phyloP scores from a whole-genome alignment of 2,888 invertebrate species.

The Furcula furcula region DNA sequence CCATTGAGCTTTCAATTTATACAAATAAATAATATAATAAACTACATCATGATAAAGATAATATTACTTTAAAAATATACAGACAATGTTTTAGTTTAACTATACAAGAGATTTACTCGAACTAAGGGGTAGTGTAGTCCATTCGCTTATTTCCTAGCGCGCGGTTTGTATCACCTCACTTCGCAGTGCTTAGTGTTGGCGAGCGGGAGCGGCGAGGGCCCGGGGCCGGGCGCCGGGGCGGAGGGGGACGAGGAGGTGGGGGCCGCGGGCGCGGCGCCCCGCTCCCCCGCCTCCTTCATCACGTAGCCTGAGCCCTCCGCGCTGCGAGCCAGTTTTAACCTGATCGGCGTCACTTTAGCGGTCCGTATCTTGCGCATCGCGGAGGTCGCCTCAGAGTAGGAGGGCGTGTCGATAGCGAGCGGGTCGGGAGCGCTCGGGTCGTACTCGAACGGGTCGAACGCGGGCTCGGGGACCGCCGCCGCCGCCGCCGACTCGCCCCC shows the following conservation, averaged over 20 bases:
- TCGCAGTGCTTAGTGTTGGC: constrained; percentile 91
- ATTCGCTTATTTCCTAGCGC: constrained; percentile 14
- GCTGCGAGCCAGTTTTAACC: constrained; percentile 91
- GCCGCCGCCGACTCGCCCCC: constrained; percentile 43
- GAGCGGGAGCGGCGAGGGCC: constrained; percentile 59
- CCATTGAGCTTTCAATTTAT: constrained; percentile 80
- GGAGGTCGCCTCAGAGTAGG: constrained; percentile 60
- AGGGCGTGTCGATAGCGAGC: constrained; percentile 67
- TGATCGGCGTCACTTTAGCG: constrained; percentile 88
- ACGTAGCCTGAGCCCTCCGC: constrained; percentile 88
- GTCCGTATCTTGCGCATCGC: constrained; percentile 82
- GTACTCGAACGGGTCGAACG: constrained; percentile 71
- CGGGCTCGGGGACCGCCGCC: constrained; percentile 49
- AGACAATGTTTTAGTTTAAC: constrained; percentile 45
- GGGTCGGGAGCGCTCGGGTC: constrained; percentile 72
- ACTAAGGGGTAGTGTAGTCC: constrained; percentile 15
- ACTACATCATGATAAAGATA: constrained; percentile 51
- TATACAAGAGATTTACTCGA: constrained; percentile 46
- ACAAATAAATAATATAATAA: constrained; percentile 75
- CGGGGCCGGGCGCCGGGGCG: constrained; percentile 29
- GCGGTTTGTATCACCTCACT: constrained; percentile 90
- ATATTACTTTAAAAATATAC: constrained; percentile 57
- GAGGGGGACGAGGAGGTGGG: constrained; percentile 13
- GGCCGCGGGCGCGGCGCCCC: constrained; percentile 36
- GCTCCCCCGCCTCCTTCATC: constrained; percentile 72